A percentile compares a stretch with the other conserved stretches of the same genome.
phyloP scores from a whole-genome alignment of 2,888 invertebrate species.

The Drosophila greeni region DNA sequence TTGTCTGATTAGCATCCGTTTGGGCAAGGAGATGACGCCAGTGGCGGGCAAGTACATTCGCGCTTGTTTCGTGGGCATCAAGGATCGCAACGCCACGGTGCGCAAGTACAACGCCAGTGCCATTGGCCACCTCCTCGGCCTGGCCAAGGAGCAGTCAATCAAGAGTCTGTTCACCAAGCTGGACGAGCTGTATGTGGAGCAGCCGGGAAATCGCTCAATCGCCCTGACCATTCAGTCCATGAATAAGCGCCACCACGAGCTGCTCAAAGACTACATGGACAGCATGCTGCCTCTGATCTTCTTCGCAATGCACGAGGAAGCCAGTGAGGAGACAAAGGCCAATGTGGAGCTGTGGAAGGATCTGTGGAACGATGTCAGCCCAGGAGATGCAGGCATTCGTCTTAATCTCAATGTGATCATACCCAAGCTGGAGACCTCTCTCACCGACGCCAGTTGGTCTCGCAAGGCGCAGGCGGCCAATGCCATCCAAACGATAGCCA shows the following conservation, averaged over 20 bases:
- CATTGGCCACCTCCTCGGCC: constrained; percentile 89
- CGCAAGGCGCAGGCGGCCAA: constrained; percentile 93
- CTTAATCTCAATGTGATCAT: constrained; percentile 87
- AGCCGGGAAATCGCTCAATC: constrained; percentile 85
- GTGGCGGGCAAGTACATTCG: constrained; percentile 82
- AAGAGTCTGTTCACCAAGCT: constrained; percentile 82
- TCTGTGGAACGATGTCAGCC: constrained; percentile 92
- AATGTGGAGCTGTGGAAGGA: constrained; percentile 90
- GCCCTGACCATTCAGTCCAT: constrained; percentile 89
- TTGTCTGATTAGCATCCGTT: constrained; percentile 81
- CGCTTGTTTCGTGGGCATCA: constrained; percentile 84
- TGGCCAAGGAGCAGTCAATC: constrained; percentile 85
- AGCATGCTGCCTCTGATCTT: constrained; percentile 90
- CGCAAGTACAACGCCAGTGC: constrained; percentile 91
- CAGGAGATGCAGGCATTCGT: constrained; percentile 91
- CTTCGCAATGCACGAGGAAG: constrained; percentile 92
- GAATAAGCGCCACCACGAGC: constrained; percentile 89
- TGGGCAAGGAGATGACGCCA: constrained; percentile 81
- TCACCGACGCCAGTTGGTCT: constrained; percentile 92
- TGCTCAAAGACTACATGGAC: constrained; percentile 87
- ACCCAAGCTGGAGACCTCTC: constrained; percentile 83
- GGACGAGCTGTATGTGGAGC: constrained; percentile 83
- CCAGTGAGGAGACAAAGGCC: constrained; percentile 81
- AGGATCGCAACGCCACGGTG: constrained; percentile 90
- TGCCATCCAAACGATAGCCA: constrained; percentile 89